These are phyloP conservation scores for Miniopterus natalensis DNA, from an alignment of 2,113 vertebrate species.

Conservation along the genomic window DNA sequence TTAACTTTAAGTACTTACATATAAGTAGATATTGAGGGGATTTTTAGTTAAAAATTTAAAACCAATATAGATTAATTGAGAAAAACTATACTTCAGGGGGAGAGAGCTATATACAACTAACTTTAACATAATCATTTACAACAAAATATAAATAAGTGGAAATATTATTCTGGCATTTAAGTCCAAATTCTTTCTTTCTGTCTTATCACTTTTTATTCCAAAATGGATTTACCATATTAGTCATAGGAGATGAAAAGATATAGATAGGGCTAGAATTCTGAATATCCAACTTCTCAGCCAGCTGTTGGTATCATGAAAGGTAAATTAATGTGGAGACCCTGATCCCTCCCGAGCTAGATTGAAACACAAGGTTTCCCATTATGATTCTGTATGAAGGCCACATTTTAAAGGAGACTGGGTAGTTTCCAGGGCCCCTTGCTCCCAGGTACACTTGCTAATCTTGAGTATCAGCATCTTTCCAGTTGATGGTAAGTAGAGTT, in stretches of 20 bases:
- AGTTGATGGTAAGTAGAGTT: neutral
- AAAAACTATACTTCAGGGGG: neutral
- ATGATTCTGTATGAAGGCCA: neutral
- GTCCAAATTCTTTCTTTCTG: neutral
- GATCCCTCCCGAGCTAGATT: neutral
- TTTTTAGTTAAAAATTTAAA: slow-evolving; percentile 5
- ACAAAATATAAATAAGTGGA: slow-evolving; percentile 42
- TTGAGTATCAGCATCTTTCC: slow-evolving; percentile 16
- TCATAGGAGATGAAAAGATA: slow-evolving; percentile 13
- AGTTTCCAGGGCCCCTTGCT: neutral
- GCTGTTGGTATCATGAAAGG: neutral
- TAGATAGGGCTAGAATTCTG: slow-evolving; percentile 3
- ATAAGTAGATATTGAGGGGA: neutral
- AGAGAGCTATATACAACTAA: slow-evolving; percentile 33
- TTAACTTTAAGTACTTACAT: neutral
- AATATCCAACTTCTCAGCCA: slow-evolving; percentile 25
- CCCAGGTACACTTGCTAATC: neutral
- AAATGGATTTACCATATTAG: slow-evolving; percentile 46
- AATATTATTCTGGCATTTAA: slow-evolving; percentile 27
- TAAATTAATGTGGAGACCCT: neutral
- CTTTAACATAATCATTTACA: neutral
- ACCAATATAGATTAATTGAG: neutral
- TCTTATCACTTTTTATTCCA: slow-evolving; percentile 39
- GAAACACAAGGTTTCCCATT: neutral
- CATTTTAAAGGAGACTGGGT: neutral